Evolutionary conservation across 2,797 vertebrate genomes (phyloP), one percentile per base, ranked within the genome.

Genomic region (Arnoldichthys spilopterus): DNA sequence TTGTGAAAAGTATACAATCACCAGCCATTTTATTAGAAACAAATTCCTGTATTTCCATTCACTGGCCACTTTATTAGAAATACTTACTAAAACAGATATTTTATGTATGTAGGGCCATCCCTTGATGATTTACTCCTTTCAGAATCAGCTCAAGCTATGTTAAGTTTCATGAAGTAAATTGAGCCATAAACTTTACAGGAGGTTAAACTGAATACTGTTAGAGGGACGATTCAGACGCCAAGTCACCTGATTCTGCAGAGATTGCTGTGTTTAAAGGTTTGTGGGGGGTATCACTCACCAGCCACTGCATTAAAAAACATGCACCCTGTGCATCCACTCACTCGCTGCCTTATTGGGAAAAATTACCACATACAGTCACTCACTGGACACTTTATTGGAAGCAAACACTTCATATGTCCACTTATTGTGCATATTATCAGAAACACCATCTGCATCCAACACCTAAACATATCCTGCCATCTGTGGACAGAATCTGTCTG

Each of bases 71-170:
- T 43, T 12, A 6, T 43, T 43, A 43, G 40, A 43, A 43, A 43
- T 11, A 12, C 40, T 43, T 4, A 43, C 40, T 8, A 37, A 37
- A 37, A 37, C 34, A 37, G 3, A 8, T 3, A 37, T 8, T 37
- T 37, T 37, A n/a, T n/a, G n/a, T 8, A 37, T 37, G 34, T 3
- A 37, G 8, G 8, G 34, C 34, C 34, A 37, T 37, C 8, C 8
- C 8, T 37, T 72, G 66, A 49, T 78, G 81, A 63, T 84, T 84
- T 72, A 76, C 54, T 3, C 16, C 8, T 59, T 62, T 15, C 18
- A 24, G 15, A 16, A 66, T 24, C 12, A 34, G 28, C 75, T 72
- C 54, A 30, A 37, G 24, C 24, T 20, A 18, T 51, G 18, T 6
- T 18, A 5, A 51, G 0, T 6, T n/a, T n/a, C 22, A n/a, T 63